Base-by-base conservation (phyloP, 92 coral and sea anemone genomes). In the Galaxea fascicularis region DNA sequence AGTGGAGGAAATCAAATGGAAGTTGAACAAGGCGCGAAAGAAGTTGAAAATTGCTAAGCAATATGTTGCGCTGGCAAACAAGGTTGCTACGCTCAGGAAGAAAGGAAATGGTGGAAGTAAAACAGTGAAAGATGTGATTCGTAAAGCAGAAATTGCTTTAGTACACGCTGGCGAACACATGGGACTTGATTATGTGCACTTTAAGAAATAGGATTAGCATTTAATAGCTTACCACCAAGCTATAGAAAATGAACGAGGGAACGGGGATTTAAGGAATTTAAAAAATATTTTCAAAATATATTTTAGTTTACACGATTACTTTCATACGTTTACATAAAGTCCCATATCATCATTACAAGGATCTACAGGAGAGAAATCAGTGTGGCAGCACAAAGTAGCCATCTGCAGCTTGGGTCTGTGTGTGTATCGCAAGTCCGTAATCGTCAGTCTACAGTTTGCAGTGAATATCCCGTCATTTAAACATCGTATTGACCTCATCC, bases 101-200 rank as follows among this genome's bases (percentile, higher is more conserved):
- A 82, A 78, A 15, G 92, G 86, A 41, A 74, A 71, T 7, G 71
- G 78, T 18, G 86, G 82, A 6, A 83, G 86, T 29, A 83, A 66
- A 28, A 87, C 82, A 46, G 95, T 95, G 10, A 93, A 88, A 60
- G 87, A 90, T 58, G 89, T 95, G n/a, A 95, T 95, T 35, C 66
- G 84, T 14, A 94, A 89, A 56, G 98, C 98, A 14, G 98, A 95
- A 47, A 77, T 74, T 28, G 95, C 93, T 21, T 66, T 95, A 47
- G 89, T 95, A 20, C 93, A 92, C 77, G 90, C 98, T 17, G 98
- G 98, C 24, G 98, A 95, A 59, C 92, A 85, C 51, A 89, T 95
- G 95, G 98, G 98, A 27, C 91, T 95, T 8, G 98, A 95, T 45
- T 95, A 95, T 24, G 91, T 95, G 86, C 98, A 95, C 84, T 95